Conservation (phyloP, 2,888 invertebrate genomes). For the Drosophila tanythrix region DNA sequence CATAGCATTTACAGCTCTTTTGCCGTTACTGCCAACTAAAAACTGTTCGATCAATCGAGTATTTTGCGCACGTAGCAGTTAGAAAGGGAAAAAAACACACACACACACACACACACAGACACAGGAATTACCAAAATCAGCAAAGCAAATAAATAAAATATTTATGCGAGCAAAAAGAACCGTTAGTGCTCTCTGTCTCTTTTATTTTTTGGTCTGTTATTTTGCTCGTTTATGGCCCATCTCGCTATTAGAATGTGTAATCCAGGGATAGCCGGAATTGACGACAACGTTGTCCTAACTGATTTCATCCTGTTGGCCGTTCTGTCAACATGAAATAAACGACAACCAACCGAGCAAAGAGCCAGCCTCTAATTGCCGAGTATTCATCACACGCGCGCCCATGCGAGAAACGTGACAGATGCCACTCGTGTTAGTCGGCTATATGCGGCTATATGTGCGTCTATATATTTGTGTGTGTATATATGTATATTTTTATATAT, state of each 20-base stretch:
- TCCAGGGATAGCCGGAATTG: slow-evolving; percentile 62
- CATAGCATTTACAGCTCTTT: slow-evolving; percentile 23
- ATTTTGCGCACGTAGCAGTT: slow-evolving; percentile 67
- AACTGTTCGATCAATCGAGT: slow-evolving; percentile 46
- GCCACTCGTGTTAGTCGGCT: slow-evolving; percentile 40
- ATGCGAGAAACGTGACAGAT: slow-evolving; percentile 78
- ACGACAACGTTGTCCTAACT: slow-evolving; percentile 70
- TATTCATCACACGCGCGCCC: slow-evolving; percentile 79
- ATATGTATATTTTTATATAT: slow-evolving; percentile 8
- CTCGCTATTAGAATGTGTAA: slow-evolving; percentile 43
- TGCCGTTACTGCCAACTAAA: slow-evolving; percentile 45
- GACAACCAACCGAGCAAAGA: slow-evolving; percentile 15
- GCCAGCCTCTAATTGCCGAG: slow-evolving; percentile 74
- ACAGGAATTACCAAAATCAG: slow-evolving; percentile 64
- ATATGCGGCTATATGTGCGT: slow-evolving; percentile 12
- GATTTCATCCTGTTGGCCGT: slow-evolving; percentile 64
- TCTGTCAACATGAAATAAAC: slow-evolving; percentile 71
- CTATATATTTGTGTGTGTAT: not conserved
- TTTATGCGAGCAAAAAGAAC: slow-evolving; percentile 55
- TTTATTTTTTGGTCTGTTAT: not conserved
- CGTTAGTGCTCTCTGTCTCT: slow-evolving; percentile 7
- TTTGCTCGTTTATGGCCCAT: not conserved
- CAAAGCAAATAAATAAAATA: slow-evolving; percentile 78
- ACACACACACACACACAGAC: slow-evolving; percentile 21
- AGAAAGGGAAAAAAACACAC: slow-evolving; percentile 13